A percentile compares a stretch with the other conserved stretches of the same genome.
These are phyloP conservation scores for Drosophila subquinaria DNA, from an alignment of 2,888 invertebrate species.

Conservation along the genomic window DNA sequence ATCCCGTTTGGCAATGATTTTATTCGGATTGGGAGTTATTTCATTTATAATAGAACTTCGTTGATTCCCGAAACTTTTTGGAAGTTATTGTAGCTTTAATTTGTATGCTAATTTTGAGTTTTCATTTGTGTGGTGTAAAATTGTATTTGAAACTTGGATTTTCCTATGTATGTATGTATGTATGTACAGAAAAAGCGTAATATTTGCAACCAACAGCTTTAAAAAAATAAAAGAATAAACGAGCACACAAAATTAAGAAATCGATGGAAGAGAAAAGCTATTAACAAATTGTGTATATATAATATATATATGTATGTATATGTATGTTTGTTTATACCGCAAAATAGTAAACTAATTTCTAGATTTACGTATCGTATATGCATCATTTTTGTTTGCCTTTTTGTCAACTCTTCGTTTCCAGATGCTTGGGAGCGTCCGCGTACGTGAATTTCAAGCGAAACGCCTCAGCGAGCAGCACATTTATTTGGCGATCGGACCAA, in stretches of 20 bases:
- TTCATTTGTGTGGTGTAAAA: constrained; percentile 31
- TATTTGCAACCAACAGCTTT: constrained; percentile 33
- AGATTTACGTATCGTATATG: constrained; percentile 80
- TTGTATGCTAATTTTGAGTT: constrained; percentile 15
- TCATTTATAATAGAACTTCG: constrained; percentile 2
- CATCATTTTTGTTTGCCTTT: constrained; percentile 65
- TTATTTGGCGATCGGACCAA: constrained; percentile 98
- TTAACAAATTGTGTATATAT: constrained; percentile 75
- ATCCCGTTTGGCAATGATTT: constrained; percentile 10
- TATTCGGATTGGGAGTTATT: constrained; percentile 16
- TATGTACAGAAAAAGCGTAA: constrained; percentile 59
- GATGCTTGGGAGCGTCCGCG: constrained; percentile 98
- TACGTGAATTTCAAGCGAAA: constrained; percentile 98
- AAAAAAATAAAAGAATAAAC: constrained; percentile 22
- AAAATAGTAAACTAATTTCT: constrained; percentile 70
- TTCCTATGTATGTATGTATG: constrained; percentile 38
- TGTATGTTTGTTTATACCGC: constrained; percentile 50
- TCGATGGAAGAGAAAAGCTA: constrained; percentile 41
- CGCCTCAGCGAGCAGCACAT: constrained; percentile 98
- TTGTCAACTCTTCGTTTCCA: constrained; percentile 87
- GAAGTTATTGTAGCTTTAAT: constrained; percentile 43
- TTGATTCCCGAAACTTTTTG: constrained; percentile 2
- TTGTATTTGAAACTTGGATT: constrained; percentile 36
- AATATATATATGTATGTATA: constrained; percentile 45
- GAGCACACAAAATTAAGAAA: constrained; percentile 34